Percentiles rank a stretch among this genome's conserved stretches.
Evolutionary conservation across 2,113 vertebrate species (phyloP).

Genomic region (Leptobrachium leishanense): DNA sequence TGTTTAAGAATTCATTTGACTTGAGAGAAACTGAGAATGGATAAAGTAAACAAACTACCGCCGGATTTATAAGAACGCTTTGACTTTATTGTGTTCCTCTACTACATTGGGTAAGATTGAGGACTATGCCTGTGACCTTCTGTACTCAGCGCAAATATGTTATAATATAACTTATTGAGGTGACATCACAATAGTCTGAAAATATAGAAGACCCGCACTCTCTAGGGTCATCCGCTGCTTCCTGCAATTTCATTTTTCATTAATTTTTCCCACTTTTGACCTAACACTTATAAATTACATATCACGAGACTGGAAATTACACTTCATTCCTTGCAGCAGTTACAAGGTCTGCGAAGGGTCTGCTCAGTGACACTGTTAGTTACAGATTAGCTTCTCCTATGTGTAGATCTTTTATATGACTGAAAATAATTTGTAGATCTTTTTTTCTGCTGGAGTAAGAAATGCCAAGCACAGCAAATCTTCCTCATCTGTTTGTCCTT

Average conservation of each 20-base stretch:
- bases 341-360: constrained; percentile 37
- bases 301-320: constrained; percentile 41
- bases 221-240: constrained; percentile 26
- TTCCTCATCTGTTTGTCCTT: constrained; percentile 43
- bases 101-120: constrained; percentile 4
- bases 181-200: constrained; percentile 18
- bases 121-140: constrained; percentile 19
- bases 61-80: constrained; percentile 19
- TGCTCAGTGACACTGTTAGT: constrained; percentile 29
- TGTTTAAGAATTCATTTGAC: constrained; percentile 10
- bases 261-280: constrained; percentile 46
- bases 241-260: constrained; percentile 49
- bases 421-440: constrained; percentile 36
- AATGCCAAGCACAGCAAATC: constrained; percentile 44
- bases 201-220: constrained; percentile 23
- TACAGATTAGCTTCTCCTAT: constrained; percentile 27
- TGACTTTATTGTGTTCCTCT: not conserved
- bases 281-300: constrained; percentile 46
- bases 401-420: constrained; percentile 29
- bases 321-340: constrained; percentile 25
- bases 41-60: constrained; percentile 17
- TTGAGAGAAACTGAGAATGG: not conserved
- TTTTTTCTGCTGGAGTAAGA: constrained; percentile 10
- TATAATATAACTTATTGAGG: constrained; percentile 35
- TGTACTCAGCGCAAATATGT: constrained; percentile 8